A percentile compares a stretch with the other conserved stretches of the same genome.
Evolutionary conservation across 2,888 invertebrate species (phyloP).

Genomic region (Caenorhabditis zanzibari): DNA sequence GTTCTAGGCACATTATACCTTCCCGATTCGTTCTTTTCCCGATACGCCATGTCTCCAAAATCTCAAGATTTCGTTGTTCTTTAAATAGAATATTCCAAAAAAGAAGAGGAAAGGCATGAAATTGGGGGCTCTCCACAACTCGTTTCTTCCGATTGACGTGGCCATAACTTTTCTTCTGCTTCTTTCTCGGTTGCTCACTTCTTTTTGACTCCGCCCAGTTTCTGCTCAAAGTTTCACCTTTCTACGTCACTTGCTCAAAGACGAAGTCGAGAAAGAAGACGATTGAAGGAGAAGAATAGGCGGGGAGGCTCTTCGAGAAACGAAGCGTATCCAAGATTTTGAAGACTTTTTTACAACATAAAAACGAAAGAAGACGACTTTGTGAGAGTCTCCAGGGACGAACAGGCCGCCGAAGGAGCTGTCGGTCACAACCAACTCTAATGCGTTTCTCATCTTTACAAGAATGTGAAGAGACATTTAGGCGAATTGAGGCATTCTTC

Average conservation of each 20-base stretch:
- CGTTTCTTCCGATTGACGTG: slow-evolving; percentile 49
- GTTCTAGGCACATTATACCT: too few relatives aligned
- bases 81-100: too few relatives aligned
- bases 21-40: too few relatives aligned
- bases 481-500: slow-evolving; percentile 2
- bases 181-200: slow-evolving; percentile 28
- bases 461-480: slow-evolving; percentile 8
- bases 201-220: slow-evolving; percentile 39
- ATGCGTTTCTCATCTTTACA: slow-evolving; percentile 46
- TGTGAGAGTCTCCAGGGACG: slow-evolving; percentile 36
- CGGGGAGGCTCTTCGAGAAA: slow-evolving; percentile 21
- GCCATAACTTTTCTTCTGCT: slow-evolving; percentile 54
- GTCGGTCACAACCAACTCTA: slow-evolving; percentile 35
- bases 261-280: slow-evolving; percentile 30
- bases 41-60: too few relatives aligned
- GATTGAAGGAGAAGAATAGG: slow-evolving; percentile 37
- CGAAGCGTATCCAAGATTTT: slow-evolving; percentile 51
- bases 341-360: slow-evolving; percentile 38
- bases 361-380: slow-evolving; percentile 18
- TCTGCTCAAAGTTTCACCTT: slow-evolving; percentile 58
- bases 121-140: slow-evolving; percentile 34
- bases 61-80: too few relatives aligned
- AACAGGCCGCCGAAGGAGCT: background rate
- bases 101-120: slow-evolving; percentile 29
- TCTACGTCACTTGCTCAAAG: slow-evolving; percentile 51